Evolutionary conservation across 2,888 invertebrate genomes (phyloP), one percentile per base, ranked within the genome.

Genomic region (Nasonia oneida): DNA sequence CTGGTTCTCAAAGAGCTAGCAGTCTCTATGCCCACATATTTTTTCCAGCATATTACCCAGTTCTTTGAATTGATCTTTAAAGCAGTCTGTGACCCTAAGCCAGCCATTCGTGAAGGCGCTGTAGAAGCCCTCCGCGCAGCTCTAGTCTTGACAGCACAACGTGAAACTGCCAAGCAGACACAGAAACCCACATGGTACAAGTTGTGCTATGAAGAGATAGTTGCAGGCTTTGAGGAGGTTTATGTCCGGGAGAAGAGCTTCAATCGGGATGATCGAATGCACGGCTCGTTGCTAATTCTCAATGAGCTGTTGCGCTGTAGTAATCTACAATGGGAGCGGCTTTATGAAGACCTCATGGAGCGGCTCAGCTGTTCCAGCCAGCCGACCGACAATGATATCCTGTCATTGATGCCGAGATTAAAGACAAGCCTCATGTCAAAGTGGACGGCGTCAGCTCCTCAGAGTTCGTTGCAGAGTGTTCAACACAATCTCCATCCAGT

Each of bases 61-160:
- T 98, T 98, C 93, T 99, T 99, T 93, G 99, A 99, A 88, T 96
- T 97, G 82, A 98, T 99, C 88, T 97, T 99, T 90, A 96, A 97
- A 91, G 98, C 98, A 0, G 96, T 99, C 74, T 96, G 97, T 89
- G 99, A 99, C 94, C 96, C 97, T 0, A 99, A 98, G 94, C 96
- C 97, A 6, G 96, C 96, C 57, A 97, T 99, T 87, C 95, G 99
- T 77, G 98, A 99, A 93, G 97, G 97, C 8, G 98, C 99, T 0
- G 98, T 98, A 0, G 97, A 98, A 90, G 99, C 99, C 0, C 94
- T 99, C n/a, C 95, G 98, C 90, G 98, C 99, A 37, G 99, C 99
- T 0, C 94, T 99, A 8, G 97, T 98, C 0, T 98, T 99, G 0
- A 99, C 98, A 0, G 97, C 99, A 1, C 99, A 99, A 92, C 95